Evolutionary conservation across 2,888 invertebrate species (phyloP).

Genomic region (Troides aeacus): DNA sequence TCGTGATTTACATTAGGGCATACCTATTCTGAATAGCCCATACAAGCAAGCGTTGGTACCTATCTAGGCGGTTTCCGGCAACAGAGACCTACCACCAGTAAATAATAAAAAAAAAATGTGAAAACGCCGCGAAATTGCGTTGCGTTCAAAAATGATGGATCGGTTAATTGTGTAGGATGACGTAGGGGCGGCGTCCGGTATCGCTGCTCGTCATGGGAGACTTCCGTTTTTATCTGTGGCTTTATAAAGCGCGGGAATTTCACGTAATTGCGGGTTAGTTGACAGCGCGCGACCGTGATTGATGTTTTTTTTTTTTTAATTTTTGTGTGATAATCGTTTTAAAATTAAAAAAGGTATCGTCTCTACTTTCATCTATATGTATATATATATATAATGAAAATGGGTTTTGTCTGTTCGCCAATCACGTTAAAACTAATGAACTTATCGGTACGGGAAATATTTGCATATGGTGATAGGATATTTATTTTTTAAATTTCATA

Average conservation of each 20-base stretch:
- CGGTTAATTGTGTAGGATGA: slow-evolving; percentile 51
- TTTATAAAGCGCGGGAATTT: slow-evolving; percentile 31
- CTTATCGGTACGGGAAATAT: no score
- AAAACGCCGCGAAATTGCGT: slow-evolving; percentile 24
- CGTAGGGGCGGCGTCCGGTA: slow-evolving; percentile 43
- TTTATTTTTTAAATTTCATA: no score
- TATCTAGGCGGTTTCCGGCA: no score
- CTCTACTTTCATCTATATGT: no score
- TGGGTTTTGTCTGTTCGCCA: no score
- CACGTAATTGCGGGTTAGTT: slow-evolving; percentile 23
- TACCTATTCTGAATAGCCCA: no score
- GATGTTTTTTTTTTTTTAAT: slow-evolving; percentile 8
- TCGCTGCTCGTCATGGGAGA: slow-evolving; percentile 49
- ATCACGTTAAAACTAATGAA: no score
- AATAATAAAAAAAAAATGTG: background rate
- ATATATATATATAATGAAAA: no score
- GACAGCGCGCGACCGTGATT: slow-evolving; percentile 20
- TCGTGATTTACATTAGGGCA: no score
- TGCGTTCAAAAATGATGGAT: slow-evolving; percentile 53
- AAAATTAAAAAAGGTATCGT: background rate
- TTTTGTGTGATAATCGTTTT: background rate
- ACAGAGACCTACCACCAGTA: no score
- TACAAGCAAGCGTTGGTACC: no score
- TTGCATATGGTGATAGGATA: no score
- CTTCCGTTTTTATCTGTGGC: slow-evolving; percentile 32